Conservation (phyloP, 2,888 invertebrate species). For the Eristalis arbustorum region DNA sequence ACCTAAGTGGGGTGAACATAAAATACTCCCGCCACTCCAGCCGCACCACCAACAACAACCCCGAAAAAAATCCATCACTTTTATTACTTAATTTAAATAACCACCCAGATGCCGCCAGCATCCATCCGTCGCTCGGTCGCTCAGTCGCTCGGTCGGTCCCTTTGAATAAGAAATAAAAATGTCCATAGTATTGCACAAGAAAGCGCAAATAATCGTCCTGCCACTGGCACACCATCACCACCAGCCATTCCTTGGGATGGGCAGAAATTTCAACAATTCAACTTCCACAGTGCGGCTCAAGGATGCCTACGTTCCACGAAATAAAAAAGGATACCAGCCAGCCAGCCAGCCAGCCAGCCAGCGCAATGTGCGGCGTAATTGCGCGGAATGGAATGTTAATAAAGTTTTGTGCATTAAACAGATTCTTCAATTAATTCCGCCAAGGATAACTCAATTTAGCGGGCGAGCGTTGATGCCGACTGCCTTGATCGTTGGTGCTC, state of each 20-base stretch:
- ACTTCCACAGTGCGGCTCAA: slow-evolving; percentile 38
- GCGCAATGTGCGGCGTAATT: slow-evolving; percentile 65
- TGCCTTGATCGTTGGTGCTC: background rate
- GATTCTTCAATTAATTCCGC: slow-evolving; percentile 65
- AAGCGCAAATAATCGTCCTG: slow-evolving; percentile 55
- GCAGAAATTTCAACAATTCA: slow-evolving; percentile 45
- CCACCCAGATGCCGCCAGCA: background rate
- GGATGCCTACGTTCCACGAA: slow-evolving; percentile 15
- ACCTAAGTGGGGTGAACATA: slow-evolving; percentile 36
- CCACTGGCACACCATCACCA: slow-evolving; percentile 18
- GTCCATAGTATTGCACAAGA: slow-evolving; percentile 23
- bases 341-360: no score
- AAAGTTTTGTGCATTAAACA: slow-evolving; percentile 64
- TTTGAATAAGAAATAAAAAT: slow-evolving; percentile 4
- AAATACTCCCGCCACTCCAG: background rate
- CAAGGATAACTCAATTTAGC: slow-evolving; percentile 66
- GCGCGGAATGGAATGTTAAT: slow-evolving; percentile 70
- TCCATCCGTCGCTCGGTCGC: background rate
- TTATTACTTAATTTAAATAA: slow-evolving; percentile 69
- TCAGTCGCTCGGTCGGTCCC: background rate
- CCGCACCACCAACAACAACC: background rate
- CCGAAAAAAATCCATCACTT: slow-evolving; percentile 53
- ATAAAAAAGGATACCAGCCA: slow-evolving; percentile 24
- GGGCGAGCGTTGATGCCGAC: slow-evolving; percentile 39
- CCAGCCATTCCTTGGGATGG: slow-evolving; percentile 43